Conservation (phyloP, 2,797 vertebrate species). For the Cryptoprocta ferox region DNA sequence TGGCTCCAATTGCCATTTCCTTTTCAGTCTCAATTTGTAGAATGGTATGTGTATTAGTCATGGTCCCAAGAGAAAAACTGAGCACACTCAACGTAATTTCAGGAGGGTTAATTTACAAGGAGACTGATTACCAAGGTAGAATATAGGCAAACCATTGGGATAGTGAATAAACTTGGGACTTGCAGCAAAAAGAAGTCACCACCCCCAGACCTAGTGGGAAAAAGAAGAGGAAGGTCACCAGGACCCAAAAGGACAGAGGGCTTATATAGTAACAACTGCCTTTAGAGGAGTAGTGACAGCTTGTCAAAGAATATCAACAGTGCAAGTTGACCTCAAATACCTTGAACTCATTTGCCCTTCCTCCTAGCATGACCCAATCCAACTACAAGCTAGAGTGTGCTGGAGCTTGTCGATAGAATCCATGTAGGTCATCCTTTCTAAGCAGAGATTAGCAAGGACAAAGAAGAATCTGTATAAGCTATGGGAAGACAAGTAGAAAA, state of each 20-base stretch:
- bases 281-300: background rate
- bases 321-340: background rate
- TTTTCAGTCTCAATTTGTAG: constrained; percentile 17
- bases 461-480: background rate
- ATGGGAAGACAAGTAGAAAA: background rate
- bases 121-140: constrained; percentile 7
- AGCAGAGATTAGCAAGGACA: background rate
- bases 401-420: background rate
- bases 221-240: background rate
- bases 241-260: background rate
- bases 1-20: background rate
- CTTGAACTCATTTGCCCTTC: background rate
- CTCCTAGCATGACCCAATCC: background rate
- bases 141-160: background rate
- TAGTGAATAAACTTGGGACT: background rate
- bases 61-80: background rate
- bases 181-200: background rate
- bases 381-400: background rate
- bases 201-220: background rate
- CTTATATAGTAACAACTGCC: background rate
- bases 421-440: background rate
- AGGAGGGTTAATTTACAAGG: constrained; percentile 36
- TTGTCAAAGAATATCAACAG: background rate
- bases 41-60: background rate
- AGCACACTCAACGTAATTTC: background rate